Evolutionary conservation across 2,888 invertebrate species (phyloP).

Genomic region (Coelinius sp.): DNA sequence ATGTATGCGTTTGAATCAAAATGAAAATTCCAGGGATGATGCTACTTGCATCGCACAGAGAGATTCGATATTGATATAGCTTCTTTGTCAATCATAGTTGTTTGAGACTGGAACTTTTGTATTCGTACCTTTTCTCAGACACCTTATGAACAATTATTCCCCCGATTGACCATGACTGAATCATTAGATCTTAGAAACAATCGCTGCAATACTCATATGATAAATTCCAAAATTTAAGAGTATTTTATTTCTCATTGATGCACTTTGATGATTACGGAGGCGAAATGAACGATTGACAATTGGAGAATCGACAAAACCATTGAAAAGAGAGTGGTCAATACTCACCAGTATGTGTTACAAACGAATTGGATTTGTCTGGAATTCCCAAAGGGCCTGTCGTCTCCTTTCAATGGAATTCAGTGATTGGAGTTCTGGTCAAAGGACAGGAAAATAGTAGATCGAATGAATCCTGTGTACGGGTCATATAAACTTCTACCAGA

Average conservation of each 20-base stretch:
- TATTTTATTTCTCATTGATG: background rate
- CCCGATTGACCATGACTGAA: background rate
- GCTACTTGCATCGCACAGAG: background rate
- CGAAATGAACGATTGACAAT: slow-evolving; percentile 3
- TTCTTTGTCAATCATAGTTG: background rate
- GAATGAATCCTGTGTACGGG: background rate
- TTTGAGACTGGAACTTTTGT: background rate
- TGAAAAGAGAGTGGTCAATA: background rate
- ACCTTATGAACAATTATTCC: no score
- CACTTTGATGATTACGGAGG: background rate
- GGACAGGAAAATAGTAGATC: background rate
- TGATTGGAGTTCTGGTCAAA: slow-evolving; percentile 4
- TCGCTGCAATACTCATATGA: background rate
- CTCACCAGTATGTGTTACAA: background rate
- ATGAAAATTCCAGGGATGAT: slow-evolving; percentile 19
- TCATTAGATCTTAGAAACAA: no score
- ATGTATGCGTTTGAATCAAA: slow-evolving; percentile 10
- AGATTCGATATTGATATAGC: background rate
- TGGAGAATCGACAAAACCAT: slow-evolving; percentile 14
- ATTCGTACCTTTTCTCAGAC: no score
- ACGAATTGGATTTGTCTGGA: background rate
- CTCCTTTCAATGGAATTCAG: background rate
- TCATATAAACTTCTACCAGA: background rate
- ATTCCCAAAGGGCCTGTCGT: background rate
- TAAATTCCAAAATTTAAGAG: background rate